These are phyloP conservation scores for Canis aureus DNA, from an alignment of 2,113 vertebrate species.

Conservation along the genomic window DNA sequence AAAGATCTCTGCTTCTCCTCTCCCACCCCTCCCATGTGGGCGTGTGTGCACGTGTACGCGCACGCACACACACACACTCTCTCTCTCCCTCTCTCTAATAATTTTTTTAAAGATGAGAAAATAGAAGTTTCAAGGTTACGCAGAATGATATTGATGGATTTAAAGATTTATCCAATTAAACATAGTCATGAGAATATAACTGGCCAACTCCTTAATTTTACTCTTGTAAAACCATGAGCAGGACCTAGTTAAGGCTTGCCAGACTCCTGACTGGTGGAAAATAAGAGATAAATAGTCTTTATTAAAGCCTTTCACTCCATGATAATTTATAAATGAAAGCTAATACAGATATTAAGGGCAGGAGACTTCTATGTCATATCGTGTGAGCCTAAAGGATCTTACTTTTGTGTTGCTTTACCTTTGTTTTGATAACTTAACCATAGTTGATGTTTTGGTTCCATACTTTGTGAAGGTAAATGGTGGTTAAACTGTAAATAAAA, in stretches of 20 bases:
- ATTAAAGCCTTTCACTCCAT: not conserved
- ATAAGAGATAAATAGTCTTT: not conserved
- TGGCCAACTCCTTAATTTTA: not conserved
- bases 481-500: not conserved
- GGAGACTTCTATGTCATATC: not conserved
- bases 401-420: not conserved
- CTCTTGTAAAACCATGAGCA: not conserved
- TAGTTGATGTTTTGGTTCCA: not conserved
- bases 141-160: not conserved
- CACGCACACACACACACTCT: no score
- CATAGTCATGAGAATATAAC: not conserved
- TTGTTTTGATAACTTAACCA: not conserved
- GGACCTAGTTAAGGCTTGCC: not conserved
- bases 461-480: not conserved
- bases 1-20: not conserved
- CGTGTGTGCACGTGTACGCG: not conserved
- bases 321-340: not conserved
- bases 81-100: not conserved
- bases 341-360: not conserved
- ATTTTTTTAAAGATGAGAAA: not conserved
- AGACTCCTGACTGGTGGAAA: not conserved
- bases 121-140: not conserved
- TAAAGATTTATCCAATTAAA: not conserved
- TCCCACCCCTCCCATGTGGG: not conserved
- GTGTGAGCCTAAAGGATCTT: not conserved